A percentile compares a stretch with the other conserved stretches of the same genome.
Evolutionary conservation across 2,113 vertebrate species (phyloP).

Genomic region (Furnarius figulus): DNA sequence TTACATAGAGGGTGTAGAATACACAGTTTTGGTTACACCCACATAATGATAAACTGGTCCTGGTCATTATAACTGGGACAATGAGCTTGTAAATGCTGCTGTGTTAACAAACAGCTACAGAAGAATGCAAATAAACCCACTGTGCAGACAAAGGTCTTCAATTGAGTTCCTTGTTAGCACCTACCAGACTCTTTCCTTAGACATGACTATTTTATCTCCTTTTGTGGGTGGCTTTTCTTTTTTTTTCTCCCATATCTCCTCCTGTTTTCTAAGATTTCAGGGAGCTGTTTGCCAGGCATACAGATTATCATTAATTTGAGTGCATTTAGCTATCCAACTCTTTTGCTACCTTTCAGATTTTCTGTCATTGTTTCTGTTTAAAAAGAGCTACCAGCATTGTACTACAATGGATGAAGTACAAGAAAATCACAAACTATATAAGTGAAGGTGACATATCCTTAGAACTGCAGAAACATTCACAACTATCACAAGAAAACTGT

Average conservation of each 20-base stretch:
- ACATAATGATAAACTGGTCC: no score
- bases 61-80: no score
- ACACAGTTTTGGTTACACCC: no score
- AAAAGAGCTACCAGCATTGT: background rate
- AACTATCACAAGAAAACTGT: background rate
- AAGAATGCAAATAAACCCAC: slow-evolving; percentile 29
- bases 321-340: background rate
- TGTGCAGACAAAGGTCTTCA: slow-evolving; percentile 56
- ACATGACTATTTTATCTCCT: slow-evolving; percentile 48
- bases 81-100: background rate
- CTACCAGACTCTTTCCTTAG: slow-evolving; percentile 59
- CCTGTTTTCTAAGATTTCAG: background rate
- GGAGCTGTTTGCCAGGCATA: background rate
- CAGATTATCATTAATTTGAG: background rate
- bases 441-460: background rate
- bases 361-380: background rate
- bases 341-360: background rate
- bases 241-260: background rate
- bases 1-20: no score
- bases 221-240: background rate
- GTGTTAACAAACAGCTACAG: slow-evolving; percentile 9
- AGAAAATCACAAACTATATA: background rate
- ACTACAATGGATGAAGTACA: background rate
- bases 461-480: background rate
- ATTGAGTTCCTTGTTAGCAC: slow-evolving; percentile 64